Evolutionary conservation across 1,140 invertebrate genomes (phyloP), one percentile per base, ranked within the genome.

Genomic region (Zaprionus kolodkinae): DNA sequence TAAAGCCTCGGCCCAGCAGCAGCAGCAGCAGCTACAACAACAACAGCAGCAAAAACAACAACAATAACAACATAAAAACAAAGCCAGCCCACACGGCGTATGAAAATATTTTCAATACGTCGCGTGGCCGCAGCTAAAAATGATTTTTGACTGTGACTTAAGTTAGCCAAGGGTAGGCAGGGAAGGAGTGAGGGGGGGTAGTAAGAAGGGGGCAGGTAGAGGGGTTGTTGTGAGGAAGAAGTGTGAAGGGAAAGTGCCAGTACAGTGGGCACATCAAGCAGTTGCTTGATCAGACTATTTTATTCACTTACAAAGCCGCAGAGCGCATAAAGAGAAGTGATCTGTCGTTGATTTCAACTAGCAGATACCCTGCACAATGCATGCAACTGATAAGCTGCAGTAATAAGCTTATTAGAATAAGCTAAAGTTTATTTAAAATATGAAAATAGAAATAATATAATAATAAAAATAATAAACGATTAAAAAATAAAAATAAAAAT

Each of bases 91-190:
- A 76, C 73, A 48, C 33, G 56, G 73, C 73, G 73, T 72, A 76
- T 83, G 61, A 72, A 75, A 75, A 85, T 75, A 75, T 74, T 74
- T 74, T 74, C 62, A 30, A 69, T 69, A 30, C 27, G 27, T 30
- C 27, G 68, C 54, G 64, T 61, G 45, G 71, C 38, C 54, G 33
- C 54, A 52, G 35, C 40, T 48, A 15, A 43, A 36, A 45, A 50
- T 66, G 64, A 54, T 35, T 36, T 36, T 30, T 21, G 40, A 17
- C 40, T 60, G n/a, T 9, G 36, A 17, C 52, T 33, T 12, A 55
- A 9, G 52, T 25, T 55, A 30, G 27, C 27, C 27, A 5, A 5
- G 27, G 27, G 3, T 30, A 3, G 27, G 1, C 6, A 25, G 40
- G 6, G n/a, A 15, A 15, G n/a, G n/a, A 7, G 1, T 3, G n/a